phyloP scores from a whole-genome alignment of 2,113 vertebrate genomes.

The Onychostruthus taczanowskii region DNA sequence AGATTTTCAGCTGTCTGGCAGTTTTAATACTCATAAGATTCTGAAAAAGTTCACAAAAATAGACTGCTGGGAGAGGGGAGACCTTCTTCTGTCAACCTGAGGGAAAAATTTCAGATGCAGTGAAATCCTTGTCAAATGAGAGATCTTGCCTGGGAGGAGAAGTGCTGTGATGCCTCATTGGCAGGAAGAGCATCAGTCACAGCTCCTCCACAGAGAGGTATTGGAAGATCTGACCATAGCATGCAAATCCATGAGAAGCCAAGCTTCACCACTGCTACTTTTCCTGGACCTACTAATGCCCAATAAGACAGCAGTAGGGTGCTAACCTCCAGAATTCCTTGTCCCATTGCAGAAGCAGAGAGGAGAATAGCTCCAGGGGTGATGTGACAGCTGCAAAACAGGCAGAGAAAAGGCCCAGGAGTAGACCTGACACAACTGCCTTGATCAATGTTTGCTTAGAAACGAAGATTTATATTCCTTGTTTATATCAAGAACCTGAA shows the following conservation, averaged over 20 bases:
- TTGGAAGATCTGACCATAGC: background rate
- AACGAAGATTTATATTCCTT: background rate
- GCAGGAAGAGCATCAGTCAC: background rate
- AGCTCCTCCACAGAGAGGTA: background rate
- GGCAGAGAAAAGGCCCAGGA: background rate
- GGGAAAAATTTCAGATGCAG: background rate
- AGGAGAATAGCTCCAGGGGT: background rate
- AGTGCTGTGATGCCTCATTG: accelerated
- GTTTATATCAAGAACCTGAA: constrained; percentile 18
- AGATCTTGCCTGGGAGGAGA: background rate
- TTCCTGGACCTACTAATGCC: background rate
- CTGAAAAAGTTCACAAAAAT: background rate
- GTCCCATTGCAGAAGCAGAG: background rate
- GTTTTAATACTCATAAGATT: background rate
- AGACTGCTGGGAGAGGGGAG: background rate
- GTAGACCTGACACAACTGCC: background rate
- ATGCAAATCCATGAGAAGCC: background rate
- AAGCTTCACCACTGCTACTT: background rate
- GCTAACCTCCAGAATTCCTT: background rate
- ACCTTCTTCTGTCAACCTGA: background rate
- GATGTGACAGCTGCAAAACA: background rate
- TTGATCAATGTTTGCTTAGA: constrained; percentile 23
- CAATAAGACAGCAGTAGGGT: background rate
- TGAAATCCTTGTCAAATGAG: background rate
- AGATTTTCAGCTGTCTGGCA: constrained; percentile 1